phyloP scores from a whole-genome alignment of 64 coral and sea anemone genomes.

The Pocillopora verrucosa region DNA sequence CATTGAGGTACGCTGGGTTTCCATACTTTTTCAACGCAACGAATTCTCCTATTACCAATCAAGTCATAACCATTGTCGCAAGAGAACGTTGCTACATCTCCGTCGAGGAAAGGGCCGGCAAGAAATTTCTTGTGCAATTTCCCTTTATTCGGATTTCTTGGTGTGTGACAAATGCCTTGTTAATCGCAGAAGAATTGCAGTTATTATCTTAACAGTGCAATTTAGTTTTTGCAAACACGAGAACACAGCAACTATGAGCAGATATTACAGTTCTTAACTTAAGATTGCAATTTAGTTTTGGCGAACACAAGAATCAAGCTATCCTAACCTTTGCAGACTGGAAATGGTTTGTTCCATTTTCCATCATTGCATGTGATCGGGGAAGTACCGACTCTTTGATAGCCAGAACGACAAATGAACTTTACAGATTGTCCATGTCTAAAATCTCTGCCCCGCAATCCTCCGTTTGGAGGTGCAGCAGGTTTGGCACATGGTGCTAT shows the following conservation, averaged over 20 bases:
- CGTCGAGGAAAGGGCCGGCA: slow-evolving; percentile 1
- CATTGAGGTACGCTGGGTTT: not conserved
- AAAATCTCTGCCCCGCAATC: not conserved
- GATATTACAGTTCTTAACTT: too few species aligned
- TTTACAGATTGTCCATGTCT: not conserved
- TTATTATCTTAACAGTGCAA: too few species aligned
- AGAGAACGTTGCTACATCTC: slow-evolving; percentile 25
- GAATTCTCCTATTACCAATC: not conserved
- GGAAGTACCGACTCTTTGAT: not conserved
- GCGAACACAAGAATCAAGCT: too few species aligned
- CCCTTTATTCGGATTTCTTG: not conserved
- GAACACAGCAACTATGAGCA: too few species aligned
- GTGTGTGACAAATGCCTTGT: slow-evolving; percentile 5
- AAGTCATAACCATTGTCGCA: slow-evolving; percentile 3
- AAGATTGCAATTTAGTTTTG: too few species aligned
- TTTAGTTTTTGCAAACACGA: too few species aligned
- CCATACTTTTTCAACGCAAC: slow-evolving; percentile 1
- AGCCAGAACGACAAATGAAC: slow-evolving; percentile 6
- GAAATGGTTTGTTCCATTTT: slow-evolving; percentile 10
- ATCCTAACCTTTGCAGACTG: slow-evolving; percentile 20
- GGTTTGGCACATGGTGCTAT: not conserved
- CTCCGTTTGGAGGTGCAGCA: not conserved
- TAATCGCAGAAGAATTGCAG: not conserved
- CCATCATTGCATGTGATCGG: slow-evolving; percentile 23
- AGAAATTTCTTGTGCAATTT: not conserved